Percentiles rank a stretch among this genome's conserved stretches.
These are phyloP conservation scores for Zaprionus tsacasi DNA, from an alignment of 1,140 invertebrate genomes.

Conservation along the genomic window DNA sequence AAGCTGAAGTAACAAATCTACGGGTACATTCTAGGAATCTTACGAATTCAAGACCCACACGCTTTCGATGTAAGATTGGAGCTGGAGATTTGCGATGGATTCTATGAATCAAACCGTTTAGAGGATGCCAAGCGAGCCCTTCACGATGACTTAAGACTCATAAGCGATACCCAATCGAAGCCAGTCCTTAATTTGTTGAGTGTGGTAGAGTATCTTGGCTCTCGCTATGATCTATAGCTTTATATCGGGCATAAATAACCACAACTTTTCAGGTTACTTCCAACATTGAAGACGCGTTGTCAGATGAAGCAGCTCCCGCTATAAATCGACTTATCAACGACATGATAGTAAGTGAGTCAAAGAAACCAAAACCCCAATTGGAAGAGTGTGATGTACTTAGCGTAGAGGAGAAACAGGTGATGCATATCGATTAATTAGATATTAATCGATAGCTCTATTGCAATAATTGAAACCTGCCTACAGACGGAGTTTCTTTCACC, in stretches of 20 bases:
- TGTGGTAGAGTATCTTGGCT: conserved; percentile 43
- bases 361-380: conserved; percentile 18
- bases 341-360: conserved; percentile 17
- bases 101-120: conserved; percentile 69
- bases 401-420: conserved; percentile 63
- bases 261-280: conserved; percentile 36
- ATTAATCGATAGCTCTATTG: not conserved
- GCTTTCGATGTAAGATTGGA: conserved; percentile 12
- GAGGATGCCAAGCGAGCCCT: conserved; percentile 60
- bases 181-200: conserved; percentile 42
- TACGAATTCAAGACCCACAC: not conserved
- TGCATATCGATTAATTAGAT: not conserved
- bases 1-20: not conserved
- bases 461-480: not conserved
- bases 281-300: conserved; percentile 55
- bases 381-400: conserved; percentile 73
- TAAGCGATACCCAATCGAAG: conserved; percentile 28
- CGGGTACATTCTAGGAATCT: conserved; percentile 17
- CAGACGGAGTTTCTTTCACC: conserved; percentile 61
- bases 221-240: too few relatives aligned
- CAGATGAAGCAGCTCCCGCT: conserved; percentile 29
- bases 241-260: not conserved
- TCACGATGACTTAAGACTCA: conserved; percentile 31
- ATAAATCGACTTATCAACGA: conserved; percentile 52
- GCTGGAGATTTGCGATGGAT: conserved; percentile 54